Percentiles rank a stretch among this genome's conserved stretches.
These are phyloP conservation scores for Oncopodura yosiiana DNA, from an alignment of 1,140 invertebrate species.

Conservation along the genomic window DNA sequence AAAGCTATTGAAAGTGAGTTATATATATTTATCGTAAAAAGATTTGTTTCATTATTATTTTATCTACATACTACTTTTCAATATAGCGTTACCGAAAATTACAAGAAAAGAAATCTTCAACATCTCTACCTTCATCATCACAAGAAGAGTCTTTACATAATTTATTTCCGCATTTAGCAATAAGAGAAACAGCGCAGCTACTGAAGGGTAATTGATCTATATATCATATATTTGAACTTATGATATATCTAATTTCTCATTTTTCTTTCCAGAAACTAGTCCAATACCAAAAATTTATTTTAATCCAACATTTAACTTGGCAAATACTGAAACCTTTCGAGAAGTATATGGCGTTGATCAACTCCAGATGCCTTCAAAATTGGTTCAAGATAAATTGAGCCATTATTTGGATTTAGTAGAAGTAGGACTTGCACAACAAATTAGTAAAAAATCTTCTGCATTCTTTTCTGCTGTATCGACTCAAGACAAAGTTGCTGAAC, in stretches of 20 bases:
- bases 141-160: conserved; percentile 1
- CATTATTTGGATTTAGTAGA: conserved; percentile 93
- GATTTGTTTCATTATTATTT: not conserved
- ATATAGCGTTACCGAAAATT: conserved; percentile 29
- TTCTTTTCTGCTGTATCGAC: conserved; percentile 97
- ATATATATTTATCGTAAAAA: not conserved
- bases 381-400: conserved; percentile 55
- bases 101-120: conserved; percentile 29
- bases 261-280: conserved; percentile 47
- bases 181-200: conserved; percentile 39
- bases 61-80: not conserved
- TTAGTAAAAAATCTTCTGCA: conserved; percentile 87
- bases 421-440: conserved; percentile 88
- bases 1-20: conserved; percentile 50
- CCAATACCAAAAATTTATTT: conserved; percentile 80
- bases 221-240: too few relatives aligned
- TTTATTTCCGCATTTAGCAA: conserved; percentile 35
- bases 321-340: conserved; percentile 70
- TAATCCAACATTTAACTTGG: conserved; percentile 67
- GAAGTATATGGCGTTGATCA: conserved; percentile 63
- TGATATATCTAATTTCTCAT: not conserved
- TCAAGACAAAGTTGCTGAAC: conserved; percentile 56
- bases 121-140: not conserved
- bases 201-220: too few relatives aligned
- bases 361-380: conserved; percentile 28